Evolutionary conservation across 2,113 vertebrate species (phyloP), one percentile per base, ranked within the genome.

Genomic region (Siphamia tubifer): DNA sequence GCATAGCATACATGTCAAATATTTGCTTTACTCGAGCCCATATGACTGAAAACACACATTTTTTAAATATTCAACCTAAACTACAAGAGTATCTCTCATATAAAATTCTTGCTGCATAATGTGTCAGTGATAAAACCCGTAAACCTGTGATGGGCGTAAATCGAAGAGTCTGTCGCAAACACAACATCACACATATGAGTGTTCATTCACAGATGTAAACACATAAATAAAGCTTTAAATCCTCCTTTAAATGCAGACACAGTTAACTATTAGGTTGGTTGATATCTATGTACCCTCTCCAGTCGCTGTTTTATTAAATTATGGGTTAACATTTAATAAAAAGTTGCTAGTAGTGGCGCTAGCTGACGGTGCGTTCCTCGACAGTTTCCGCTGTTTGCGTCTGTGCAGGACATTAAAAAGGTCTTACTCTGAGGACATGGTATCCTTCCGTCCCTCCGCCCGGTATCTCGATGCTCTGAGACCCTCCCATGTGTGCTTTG

Each of bases 381-480:
- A 43, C 9, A 23, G 19, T 21, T 19, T 12, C 3, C 15, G 15
- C 13, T 6, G 12, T 3, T 25, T 30, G 15, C 3, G 25, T 15
- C n/a, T 3, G 8, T 38, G 24, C 23, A 12, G 24, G 10, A 45
- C 27, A 24, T 21, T 1, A 52, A 10, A 31, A 3, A 2, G 35
- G 4, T 81, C 91, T 79, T 86, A 98, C 96, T 86, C 94, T 87
- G 53, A 98, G 87, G 74, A 98, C 94, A 71, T 98, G 96, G 84
- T 97, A 98, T 32, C 96, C 96, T 82, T 96, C 96, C 0, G 92
- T 95, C 19, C 95, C 96, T 69, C 96, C 96, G 12, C 95, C 95
- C 0, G 96, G 96, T 70, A 97, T 94, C 79, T 96, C 93, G 56
- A 94, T 88, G 82, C 96, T 98, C 81, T 94, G 93, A 48, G 94